phyloP scores from a whole-genome alignment of 2,797 vertebrate species.

The Sebastes miniatus region DNA sequence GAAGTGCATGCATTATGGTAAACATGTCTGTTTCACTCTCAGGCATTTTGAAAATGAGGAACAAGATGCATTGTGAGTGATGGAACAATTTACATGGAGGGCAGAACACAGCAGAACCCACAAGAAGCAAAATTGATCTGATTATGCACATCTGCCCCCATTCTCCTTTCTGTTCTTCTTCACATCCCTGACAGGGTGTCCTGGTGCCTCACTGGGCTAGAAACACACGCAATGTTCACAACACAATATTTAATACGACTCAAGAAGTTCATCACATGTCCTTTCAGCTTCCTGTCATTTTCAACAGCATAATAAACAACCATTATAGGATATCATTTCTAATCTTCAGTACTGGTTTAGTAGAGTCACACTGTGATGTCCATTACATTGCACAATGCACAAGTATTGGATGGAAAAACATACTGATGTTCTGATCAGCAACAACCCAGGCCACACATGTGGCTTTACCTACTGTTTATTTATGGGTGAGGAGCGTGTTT shows the following conservation, averaged over 20 bases:
- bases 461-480: neutral
- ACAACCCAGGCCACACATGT: neutral
- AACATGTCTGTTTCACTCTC: conserved; percentile 29
- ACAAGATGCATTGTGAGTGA: conserved; percentile 22
- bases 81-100: conserved; percentile 20
- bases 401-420: no score
- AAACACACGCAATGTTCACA: neutral
- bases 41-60: conserved; percentile 34
- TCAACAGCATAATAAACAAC: conserved; percentile 14
- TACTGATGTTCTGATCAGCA: neutral
- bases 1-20: conserved; percentile 20
- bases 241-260: conserved; percentile 2
- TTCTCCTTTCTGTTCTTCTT: conserved; percentile 20
- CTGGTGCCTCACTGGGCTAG: neutral
- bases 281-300: conserved; percentile 20
- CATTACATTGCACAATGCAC: neutral
- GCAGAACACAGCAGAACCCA: conserved; percentile 27
- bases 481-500: neutral
- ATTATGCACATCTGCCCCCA: conserved; percentile 30
- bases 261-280: neutral
- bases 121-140: conserved; percentile 23
- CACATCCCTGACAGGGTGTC: conserved; percentile 10
- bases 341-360: neutral
- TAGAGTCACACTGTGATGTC: neutral
- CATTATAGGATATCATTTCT: neutral